Conservation (phyloP, 2,797 vertebrate genomes). For the Peromyscus nudipes region DNA sequence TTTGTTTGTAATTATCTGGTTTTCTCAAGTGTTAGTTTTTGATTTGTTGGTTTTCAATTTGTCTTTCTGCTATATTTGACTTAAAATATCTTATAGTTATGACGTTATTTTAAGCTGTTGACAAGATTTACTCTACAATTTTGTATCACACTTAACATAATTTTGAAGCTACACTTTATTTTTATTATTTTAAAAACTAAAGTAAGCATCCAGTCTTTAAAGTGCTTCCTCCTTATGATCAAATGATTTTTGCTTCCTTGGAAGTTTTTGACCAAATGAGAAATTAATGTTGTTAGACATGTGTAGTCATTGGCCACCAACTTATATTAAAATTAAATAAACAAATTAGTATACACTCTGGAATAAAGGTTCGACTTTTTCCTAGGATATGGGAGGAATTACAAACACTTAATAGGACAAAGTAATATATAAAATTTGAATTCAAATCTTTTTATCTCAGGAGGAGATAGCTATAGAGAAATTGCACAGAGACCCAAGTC, state of each 20-base stretch:
- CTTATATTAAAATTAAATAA: background rate
- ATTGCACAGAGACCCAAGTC: background rate
- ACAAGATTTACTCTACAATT: background rate
- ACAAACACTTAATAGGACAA: background rate
- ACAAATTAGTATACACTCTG: background rate
- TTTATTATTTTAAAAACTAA: constrained; percentile 6
- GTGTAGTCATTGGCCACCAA: background rate
- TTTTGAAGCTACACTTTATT: background rate
- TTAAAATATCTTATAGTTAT: background rate
- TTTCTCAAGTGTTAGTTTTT: background rate
- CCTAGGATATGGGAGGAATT: background rate
- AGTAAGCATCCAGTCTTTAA: background rate
- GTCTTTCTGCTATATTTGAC: background rate
- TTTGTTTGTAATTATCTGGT: background rate
- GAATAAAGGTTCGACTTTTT: background rate
- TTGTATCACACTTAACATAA: background rate
- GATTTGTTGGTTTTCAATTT: background rate
- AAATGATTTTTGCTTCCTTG: background rate
- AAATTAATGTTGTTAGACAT: background rate
- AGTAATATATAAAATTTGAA: background rate
- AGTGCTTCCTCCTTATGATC: background rate
- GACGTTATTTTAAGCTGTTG: background rate
- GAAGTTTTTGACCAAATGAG: background rate
- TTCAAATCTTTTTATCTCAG: background rate
- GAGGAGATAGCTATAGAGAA: background rate